phyloP scores from a whole-genome alignment of 1,140 invertebrate species.

The Drosophila auraria region DNA sequence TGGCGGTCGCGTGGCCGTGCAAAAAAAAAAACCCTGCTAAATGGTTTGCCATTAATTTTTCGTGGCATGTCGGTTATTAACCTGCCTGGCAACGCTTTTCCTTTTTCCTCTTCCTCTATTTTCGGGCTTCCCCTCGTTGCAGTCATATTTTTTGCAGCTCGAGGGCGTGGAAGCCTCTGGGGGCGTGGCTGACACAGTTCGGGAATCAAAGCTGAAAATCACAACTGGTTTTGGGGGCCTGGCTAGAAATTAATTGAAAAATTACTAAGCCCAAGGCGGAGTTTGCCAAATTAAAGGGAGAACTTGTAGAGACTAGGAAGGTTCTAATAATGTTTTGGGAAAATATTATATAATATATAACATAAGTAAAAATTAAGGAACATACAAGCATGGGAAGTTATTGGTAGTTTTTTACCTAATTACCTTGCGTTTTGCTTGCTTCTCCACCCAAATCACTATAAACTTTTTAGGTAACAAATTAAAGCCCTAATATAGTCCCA shows the following conservation, averaged over 20 bases:
- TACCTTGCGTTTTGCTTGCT: neutral
- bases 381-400: neutral
- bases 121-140: slow-evolving; percentile 9
- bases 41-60: slow-evolving; percentile 80
- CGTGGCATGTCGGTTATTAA: slow-evolving; percentile 77
- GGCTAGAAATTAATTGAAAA: slow-evolving; percentile 52
- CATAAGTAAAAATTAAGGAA: neutral
- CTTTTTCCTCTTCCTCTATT: slow-evolving; percentile 6
- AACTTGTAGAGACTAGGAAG: neutral
- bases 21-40: slow-evolving; percentile 51
- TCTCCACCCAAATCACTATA: too few species aligned
- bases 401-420: neutral
- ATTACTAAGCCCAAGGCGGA: slow-evolving; percentile 26
- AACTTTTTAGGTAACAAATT: neutral
- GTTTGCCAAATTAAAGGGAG: neutral
- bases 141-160: slow-evolving; percentile 37
- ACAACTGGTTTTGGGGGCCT: slow-evolving; percentile 27
- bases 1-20: slow-evolving; percentile 34
- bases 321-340: too few species aligned
- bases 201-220: slow-evolving; percentile 57
- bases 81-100: slow-evolving; percentile 51
- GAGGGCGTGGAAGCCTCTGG: slow-evolving; percentile 15
- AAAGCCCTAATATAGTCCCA: neutral
- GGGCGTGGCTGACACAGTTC: slow-evolving; percentile 64
- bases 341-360: too few species aligned